Base-by-base conservation (phyloP, 2,888 invertebrate genomes). In the Diarsia mendica region DNA sequence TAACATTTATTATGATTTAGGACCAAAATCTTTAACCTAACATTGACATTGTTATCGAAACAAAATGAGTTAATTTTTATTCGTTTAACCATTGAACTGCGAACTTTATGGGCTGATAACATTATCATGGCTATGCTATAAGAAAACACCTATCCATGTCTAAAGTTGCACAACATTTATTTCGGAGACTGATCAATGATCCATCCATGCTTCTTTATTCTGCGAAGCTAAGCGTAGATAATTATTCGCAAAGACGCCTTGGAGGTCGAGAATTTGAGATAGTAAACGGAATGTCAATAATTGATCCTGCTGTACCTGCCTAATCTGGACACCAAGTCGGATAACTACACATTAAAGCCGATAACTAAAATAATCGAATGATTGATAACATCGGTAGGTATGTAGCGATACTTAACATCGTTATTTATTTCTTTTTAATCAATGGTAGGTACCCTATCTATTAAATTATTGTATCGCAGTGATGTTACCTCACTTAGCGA, bases 41-140 rank as follows among this genome's bases (percentile, higher is more conserved):
- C 83, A 71, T 78, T 77, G 77, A 79, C 72, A 77, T 73, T 69
- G 48, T 75, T 86, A 83, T 83, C 82, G 10, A 79, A 76, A 68
- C 23, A 51, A 71, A 69, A 77, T 48, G 20, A 80, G 63, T 76
- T 84, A 75, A 76, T 69, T 84, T 85, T 86, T 80, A 75, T 80
- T 68, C 61, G 65, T 73, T 72, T 85, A 76, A 82, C 85, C 71
- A 67, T 79, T 86, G 77, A 86, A 77, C 85, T 82, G 64, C 75
- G 81, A 79, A 73, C 33, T 79, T 82, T 72, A 74, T 79, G 65
- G 61, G 23, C 69, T 77, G 76, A 84, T 84, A 75, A 70, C 20
- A 58, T 39, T 71, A 39, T 75, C 74, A 70, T 75, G 53, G n/a
- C 28, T 63, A 55, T 70, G 18, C 15, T 61, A 0, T 15, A 39